Percentiles rank a stretch among this genome's conserved stretches.
Evolutionary conservation across 2,113 vertebrate species (phyloP).

Genomic region (Bubo scandiacus): DNA sequence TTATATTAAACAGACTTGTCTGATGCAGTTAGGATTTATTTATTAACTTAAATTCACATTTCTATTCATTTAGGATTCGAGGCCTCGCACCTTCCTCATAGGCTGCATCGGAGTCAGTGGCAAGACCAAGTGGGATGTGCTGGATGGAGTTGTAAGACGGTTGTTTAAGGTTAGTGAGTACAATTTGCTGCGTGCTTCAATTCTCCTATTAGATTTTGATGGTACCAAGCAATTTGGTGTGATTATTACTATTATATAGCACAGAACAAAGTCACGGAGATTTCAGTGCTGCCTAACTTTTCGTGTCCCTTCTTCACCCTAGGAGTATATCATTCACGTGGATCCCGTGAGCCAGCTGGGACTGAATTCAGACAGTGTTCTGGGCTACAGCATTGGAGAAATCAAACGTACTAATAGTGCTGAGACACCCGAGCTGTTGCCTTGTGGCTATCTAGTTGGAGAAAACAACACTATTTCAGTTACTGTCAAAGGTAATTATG

Average conservation of each 20-base stretch:
- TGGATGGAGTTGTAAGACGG: slow-evolving; percentile 92
- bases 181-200: neutral
- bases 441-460: slow-evolving; percentile 96
- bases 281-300: neutral
- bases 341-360: slow-evolving; percentile 92
- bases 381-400: slow-evolving; percentile 94
- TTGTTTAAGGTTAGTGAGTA: slow-evolving; percentile 88
- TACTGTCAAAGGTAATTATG: slow-evolving; percentile 83
- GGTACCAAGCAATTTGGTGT: neutral
- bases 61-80: slow-evolving; percentile 77
- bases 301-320: neutral
- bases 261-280: neutral
- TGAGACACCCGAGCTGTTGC: slow-evolving; percentile 89
- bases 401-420: slow-evolving; percentile 79
- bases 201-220: rapidly evolving
- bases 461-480: slow-evolving; percentile 95
- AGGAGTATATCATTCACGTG: slow-evolving; percentile 96
- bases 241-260: neutral
- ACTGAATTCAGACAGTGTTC: slow-evolving; percentile 90
- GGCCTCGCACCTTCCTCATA: slow-evolving; percentile 86
- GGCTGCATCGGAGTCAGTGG: slow-evolving; percentile 97
- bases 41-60: neutral
- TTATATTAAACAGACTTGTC: neutral
- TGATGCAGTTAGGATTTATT: neutral
- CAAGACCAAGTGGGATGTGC: slow-evolving; percentile 98